Percentiles rank a stretch among this genome's conserved stretches.
These are phyloP conservation scores for Cydia splendana DNA, from an alignment of 1,140 invertebrate genomes.

Conservation along the genomic window DNA sequence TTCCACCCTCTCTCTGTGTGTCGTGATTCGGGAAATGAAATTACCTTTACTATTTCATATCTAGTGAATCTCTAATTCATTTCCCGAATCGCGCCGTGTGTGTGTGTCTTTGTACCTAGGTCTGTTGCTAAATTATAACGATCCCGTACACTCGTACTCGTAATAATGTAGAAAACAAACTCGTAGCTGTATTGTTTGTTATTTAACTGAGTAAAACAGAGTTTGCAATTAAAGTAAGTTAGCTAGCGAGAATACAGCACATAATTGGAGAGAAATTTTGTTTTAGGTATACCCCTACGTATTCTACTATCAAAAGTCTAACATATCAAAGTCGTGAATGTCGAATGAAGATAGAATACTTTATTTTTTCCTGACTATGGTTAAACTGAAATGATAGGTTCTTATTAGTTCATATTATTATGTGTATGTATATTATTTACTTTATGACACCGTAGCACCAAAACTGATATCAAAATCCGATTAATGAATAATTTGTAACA, in stretches of 20 bases:
- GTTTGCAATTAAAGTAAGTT: conserved; percentile 30
- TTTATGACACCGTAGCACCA: no score
- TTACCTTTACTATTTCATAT: no score
- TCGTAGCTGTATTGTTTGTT: conserved; percentile 15
- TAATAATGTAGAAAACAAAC: background rate
- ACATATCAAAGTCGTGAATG: conserved; percentile 36
- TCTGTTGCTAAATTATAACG: background rate
- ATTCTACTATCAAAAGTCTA: conserved; percentile 35
- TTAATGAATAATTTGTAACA: no score
- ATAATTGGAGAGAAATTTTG: conserved; percentile 55
- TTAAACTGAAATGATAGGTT: background rate
- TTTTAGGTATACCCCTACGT: conserved; percentile 45
- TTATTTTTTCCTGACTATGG: background rate
- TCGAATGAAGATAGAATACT: conserved; percentile 39
- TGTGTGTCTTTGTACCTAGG: no score
- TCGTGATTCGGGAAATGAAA: no score
- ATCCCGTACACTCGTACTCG: background rate
- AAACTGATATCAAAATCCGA: no score
- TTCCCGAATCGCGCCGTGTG: no score
- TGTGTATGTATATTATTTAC: no score
- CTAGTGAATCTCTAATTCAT: no score
- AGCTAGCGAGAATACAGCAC: conserved; percentile 36
- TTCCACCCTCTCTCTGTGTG: no score
- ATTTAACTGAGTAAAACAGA: conserved; percentile 21
- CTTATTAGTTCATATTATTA: no score